Evolutionary conservation across 2,888 invertebrate genomes (phyloP), one percentile per base, ranked within the genome.

Genomic region (Dolichomitus sp.): DNA sequence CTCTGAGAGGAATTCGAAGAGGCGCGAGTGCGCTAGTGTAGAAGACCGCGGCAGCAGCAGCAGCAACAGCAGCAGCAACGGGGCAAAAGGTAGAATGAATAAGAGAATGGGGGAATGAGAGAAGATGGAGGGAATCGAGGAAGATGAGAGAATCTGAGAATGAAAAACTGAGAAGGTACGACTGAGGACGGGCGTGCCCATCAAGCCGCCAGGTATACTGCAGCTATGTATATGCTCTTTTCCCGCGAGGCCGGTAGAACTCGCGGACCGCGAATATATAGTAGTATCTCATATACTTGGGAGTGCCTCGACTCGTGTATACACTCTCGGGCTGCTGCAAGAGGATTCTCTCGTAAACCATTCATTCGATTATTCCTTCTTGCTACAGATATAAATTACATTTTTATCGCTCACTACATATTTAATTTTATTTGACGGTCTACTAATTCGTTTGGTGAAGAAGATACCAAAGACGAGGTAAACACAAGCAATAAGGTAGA

Each of bases 1-100:
- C 86, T 84, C 84, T 84, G 87, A 82, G 87, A 85, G 88, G 89
- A 88, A 90, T 89, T 90, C 87, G 85, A 89, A 87, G 87, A 86
- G 81, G 80, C 65, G 79, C 74, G 79, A 66, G 85, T 73, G 61
- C 9, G 48, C 14, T 33, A 50, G 54, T 23, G 72, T 19, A 50
- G n/a, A 52, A 37, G 37, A 37, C 37, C 37, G 37, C 37, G 9
- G 37, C 37, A 37, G 1, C 37, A 37, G 33, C 1, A 33, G 5
- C 33, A 33, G 4, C 33, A n/a, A n/a, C n/a, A 33, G 33, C 2
- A 37, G 68, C 27, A 11, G 40, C 42, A 7, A 9, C 45, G 4
- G 5, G 48, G 59, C 45, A 50, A 40, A 19, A 76, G 68, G 9
- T 23, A 42, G 54, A 63, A 45, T 4, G 77, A 61, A 63, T 12